Evolutionary conservation across 2,888 invertebrate species (phyloP).

Genomic region (Drosophila planitibia): DNA sequence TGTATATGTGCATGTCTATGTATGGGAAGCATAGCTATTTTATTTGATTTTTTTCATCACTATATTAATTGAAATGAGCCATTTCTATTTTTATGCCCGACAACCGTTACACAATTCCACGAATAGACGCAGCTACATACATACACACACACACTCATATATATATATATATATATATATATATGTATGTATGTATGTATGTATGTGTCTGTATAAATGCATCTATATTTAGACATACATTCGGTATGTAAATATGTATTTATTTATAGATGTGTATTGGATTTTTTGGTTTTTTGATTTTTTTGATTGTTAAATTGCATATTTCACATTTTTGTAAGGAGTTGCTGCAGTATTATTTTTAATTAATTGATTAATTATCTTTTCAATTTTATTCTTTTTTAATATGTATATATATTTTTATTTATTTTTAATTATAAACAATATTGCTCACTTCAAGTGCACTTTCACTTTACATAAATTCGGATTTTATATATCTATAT

Average conservation of each 20-base stretch:
- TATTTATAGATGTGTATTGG: conserved; percentile 3
- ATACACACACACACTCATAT: conserved; percentile 5
- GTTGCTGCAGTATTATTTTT: background rate
- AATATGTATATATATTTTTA: background rate
- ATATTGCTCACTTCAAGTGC: conserved; percentile 19
- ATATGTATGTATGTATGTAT: conserved; percentile 10
- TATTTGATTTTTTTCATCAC: conserved; percentile 31
- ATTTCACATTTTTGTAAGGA: background rate
- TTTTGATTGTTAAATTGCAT: conserved; percentile 1
- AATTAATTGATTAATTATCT: background rate
- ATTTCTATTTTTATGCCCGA: conserved; percentile 64
- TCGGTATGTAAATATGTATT: conserved; percentile 4
- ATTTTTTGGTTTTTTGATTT: background rate
- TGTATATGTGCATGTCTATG: background rate
- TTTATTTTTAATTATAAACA: conserved; percentile 1
- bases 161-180: background rate
- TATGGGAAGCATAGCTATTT: conserved; percentile 13
- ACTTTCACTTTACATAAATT: conserved; percentile 36
- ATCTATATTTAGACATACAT: conserved; percentile 11
- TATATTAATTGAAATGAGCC: conserved; percentile 39
- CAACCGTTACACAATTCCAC: conserved; percentile 70
- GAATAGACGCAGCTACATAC: conserved; percentile 45
- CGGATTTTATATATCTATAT: conserved; percentile 10
- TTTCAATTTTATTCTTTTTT: background rate
- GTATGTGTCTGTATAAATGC: conserved; percentile 4